Base-by-base conservation (phyloP, 1,140 invertebrate genomes). In the Ostrea edulis region DNA sequence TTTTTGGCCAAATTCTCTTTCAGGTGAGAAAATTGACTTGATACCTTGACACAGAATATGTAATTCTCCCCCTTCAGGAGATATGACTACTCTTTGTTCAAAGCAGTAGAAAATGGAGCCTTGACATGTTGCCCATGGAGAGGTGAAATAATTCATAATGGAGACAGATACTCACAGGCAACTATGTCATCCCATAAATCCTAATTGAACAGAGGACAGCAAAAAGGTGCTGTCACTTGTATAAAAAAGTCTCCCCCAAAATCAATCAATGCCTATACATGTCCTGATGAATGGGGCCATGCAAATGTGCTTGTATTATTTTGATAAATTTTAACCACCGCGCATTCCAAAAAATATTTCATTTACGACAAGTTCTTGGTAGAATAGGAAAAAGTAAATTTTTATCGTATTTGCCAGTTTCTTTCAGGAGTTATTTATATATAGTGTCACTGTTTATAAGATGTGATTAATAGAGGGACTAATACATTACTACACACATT, bases 121-220 rank as follows among this genome's bases (percentile, higher is more conserved):
- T 71, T 71, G 68, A 71, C 68, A 71, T 71, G 25, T 71, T 35
- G 68, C 68, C 68, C 22, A 71, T 71, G 68, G 68, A 71, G 68
- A 71, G 22, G 29, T 25, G 68, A 71, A 29, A 71, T 11, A 22
- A 71, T 71, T 71, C 22, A 71, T 35, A 71, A 71, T 71, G 22
- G 68, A 58, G 55, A 58, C 20, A 20, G 14, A 58, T 58, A 58
- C 55, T 20, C 14, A 58, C 4, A 58, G 68, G 8, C 25, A 71
- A 35, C 68, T 71, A 29, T 71, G 68, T 71, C 68, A 71, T 11
- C 22, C 29, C 68, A 71, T 71, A 71, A 68, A 71, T 71, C 22
- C 68, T 71, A 17, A 71, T 71, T 71, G n/a, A 71, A 25, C 9
- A 25, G 68, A 25, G 68, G 68, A 71, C 29, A 71, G 12, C 12